phyloP scores from a whole-genome alignment of 92 coral and sea anemone genomes.

The Metridium senile region DNA sequence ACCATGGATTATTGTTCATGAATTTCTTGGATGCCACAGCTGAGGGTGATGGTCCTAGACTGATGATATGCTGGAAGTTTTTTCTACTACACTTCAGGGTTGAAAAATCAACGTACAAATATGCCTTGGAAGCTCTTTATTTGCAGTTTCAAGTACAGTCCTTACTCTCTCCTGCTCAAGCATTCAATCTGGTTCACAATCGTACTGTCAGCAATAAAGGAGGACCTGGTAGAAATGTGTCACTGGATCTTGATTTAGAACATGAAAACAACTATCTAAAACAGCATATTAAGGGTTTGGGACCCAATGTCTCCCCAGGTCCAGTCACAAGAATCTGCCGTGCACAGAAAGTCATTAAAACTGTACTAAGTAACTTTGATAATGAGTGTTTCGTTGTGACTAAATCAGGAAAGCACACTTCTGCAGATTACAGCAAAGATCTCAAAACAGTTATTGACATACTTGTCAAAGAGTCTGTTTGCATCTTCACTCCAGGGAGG shows the following conservation, averaged over 20 bases:
- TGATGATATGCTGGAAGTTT: slow-evolving; percentile 64
- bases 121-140: slow-evolving; percentile 70
- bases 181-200: slow-evolving; percentile 55
- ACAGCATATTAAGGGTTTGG: slow-evolving; percentile 46
- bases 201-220: slow-evolving; percentile 59
- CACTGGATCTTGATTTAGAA: slow-evolving; percentile 65
- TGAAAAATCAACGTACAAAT: slow-evolving; percentile 53
- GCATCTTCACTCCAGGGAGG: slow-evolving; percentile 35
- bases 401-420: slow-evolving; percentile 50
- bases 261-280: slow-evolving; percentile 43
- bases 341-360: slow-evolving; percentile 38
- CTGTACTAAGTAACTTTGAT: slow-evolving; percentile 39
- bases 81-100: slow-evolving; percentile 59
- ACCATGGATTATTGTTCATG: slow-evolving; percentile 52
- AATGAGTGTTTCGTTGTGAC: slow-evolving; percentile 23
- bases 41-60: slow-evolving; percentile 70
- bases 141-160: slow-evolving; percentile 53
- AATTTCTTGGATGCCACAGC: slow-evolving; percentile 63
- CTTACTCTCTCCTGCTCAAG: slow-evolving; percentile 52
- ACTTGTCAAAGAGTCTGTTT: slow-evolving; percentile 40
- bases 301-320: slow-evolving; percentile 40
- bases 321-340: slow-evolving; percentile 46
- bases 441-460: slow-evolving; percentile 33
- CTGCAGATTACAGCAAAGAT: slow-evolving; percentile 39
- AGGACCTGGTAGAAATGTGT: slow-evolving; percentile 55